A percentile compares a stretch with the other conserved stretches of the same genome.
These are phyloP conservation scores for Elymnias hypermnestra DNA, from an alignment of 1,140 invertebrate species.

Conservation along the genomic window DNA sequence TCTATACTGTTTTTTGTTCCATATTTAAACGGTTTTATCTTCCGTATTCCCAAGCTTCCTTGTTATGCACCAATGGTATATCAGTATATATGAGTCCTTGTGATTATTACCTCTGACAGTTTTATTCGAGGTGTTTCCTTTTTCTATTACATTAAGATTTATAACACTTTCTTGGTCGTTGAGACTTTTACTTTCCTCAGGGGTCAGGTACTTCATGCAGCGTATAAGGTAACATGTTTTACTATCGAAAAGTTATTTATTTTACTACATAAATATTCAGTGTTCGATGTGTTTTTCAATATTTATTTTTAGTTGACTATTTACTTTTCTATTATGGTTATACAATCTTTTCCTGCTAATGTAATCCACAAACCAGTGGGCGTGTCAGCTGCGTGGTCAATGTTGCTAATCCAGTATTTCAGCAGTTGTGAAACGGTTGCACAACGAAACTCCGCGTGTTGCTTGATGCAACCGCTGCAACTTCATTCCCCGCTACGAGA, in stretches of 20 bases:
- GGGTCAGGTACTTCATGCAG: slow-evolving; percentile 1
- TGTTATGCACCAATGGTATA: slow-evolving; percentile 27
- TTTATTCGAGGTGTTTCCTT: slow-evolving; percentile 33
- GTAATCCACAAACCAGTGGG: slow-evolving; percentile 14
- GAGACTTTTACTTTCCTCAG: slow-evolving; percentile 35
- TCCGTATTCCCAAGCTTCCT: slow-evolving; percentile 20
- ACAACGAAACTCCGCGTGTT: slow-evolving; percentile 30
- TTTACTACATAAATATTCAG: background rate
- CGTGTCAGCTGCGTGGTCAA: slow-evolving; percentile 27
- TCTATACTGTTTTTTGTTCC: slow-evolving; percentile 13
- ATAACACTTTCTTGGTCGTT: slow-evolving; percentile 24
- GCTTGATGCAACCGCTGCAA: slow-evolving; percentile 39
- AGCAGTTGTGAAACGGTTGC: slow-evolving; percentile 20
- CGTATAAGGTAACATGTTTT: slow-evolving; percentile 13
- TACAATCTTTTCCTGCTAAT: slow-evolving; percentile 5
- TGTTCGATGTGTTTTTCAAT: background rate
- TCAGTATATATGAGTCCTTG: slow-evolving; percentile 17
- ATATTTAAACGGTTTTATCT: slow-evolving; percentile 20
- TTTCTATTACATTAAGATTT: slow-evolving; percentile 39
- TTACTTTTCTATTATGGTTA: background rate
- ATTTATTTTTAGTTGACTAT: background rate
- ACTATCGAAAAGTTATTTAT: background rate
- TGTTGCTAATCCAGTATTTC: slow-evolving; percentile 47
- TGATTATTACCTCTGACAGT: slow-evolving; percentile 26
- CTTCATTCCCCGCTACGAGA: slow-evolving; percentile 30